Conservation (phyloP, 2,888 invertebrate species). For the Polyommatus iphigenia region DNA sequence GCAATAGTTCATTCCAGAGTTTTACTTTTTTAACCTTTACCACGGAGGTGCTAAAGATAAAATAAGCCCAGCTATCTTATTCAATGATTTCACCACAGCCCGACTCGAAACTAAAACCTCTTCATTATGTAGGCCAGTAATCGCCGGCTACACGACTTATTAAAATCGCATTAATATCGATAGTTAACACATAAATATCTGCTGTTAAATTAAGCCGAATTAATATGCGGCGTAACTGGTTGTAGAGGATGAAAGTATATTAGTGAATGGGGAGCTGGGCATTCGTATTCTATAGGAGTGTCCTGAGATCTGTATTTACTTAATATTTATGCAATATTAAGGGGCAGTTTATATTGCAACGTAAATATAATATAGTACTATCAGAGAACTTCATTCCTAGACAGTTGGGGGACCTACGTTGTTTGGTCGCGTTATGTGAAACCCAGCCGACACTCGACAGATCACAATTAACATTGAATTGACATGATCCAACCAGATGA, state of each 20-base stretch:
- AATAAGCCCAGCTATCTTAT: not conserved
- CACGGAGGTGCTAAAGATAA: no score
- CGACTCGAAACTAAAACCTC: not conserved
- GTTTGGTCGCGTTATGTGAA: no score
- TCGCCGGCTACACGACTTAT: slow-evolving; percentile 24
- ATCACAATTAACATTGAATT: no score
- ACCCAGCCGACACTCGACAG: no score
- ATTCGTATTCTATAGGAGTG: not conserved
- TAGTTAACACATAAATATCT: slow-evolving; percentile 30
- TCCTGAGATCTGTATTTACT: not conserved
- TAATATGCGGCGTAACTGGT: slow-evolving; percentile 45
- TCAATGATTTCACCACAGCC: not conserved
- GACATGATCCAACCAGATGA: no score
- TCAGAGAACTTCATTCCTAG: no score
- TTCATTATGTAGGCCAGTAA: slow-evolving; percentile 16
- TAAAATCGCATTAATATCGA: slow-evolving; percentile 29
- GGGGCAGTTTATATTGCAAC: no score
- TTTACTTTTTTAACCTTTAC: no score
- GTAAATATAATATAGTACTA: no score
- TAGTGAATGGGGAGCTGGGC: slow-evolving; percentile 6
- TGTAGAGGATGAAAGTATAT: slow-evolving; percentile 31
- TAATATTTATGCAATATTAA: not conserved
- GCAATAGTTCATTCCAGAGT: no score
- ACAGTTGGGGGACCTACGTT: no score
- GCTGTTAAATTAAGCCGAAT: slow-evolving; percentile 39